phyloP scores from a whole-genome alignment of 2,888 invertebrate species.

The Polydrusus pterygomalis region DNA sequence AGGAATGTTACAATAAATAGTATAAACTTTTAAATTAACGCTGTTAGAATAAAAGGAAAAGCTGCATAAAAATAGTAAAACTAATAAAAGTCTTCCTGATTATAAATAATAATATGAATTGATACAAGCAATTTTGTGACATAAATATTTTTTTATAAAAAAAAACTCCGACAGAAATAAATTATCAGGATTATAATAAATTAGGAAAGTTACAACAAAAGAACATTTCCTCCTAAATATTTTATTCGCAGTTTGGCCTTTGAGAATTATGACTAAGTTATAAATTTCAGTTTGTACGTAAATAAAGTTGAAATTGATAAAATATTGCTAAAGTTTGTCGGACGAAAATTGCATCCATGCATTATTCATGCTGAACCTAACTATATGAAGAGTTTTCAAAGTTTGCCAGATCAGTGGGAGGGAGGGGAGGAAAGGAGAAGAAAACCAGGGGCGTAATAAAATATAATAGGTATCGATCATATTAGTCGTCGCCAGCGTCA shows the following conservation, averaged over 20 bases:
- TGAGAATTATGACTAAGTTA: conserved; percentile 72
- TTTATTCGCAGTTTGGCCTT: conserved; percentile 61
- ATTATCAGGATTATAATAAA: conserved; percentile 35
- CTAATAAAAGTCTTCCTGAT: no score
- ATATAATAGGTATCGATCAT: not conserved
- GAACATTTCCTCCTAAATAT: conserved; percentile 56
- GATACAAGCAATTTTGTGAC: no score
- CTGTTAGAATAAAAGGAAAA: no score
- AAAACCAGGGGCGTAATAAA: conserved; percentile 32
- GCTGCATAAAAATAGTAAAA: no score
- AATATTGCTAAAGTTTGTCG: conserved; percentile 74
- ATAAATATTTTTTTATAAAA: not conserved
- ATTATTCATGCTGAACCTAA: conserved; percentile 73
- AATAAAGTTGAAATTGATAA: conserved; percentile 75
- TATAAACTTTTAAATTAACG: no score
- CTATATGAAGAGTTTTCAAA: conserved; percentile 72
- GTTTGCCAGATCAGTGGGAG: conserved; percentile 62
- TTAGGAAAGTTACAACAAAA: conserved; percentile 50
- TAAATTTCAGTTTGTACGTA: conserved; percentile 74
- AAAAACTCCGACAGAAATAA: not conserved
- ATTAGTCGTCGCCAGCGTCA: no score
- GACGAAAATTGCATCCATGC: conserved; percentile 74
- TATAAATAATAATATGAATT: no score
- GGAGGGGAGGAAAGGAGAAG: conserved; percentile 44
- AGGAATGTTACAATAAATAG: no score